Evolutionary conservation across 2,888 invertebrate genomes (phyloP).

Genomic region (Brenthis ino): DNA sequence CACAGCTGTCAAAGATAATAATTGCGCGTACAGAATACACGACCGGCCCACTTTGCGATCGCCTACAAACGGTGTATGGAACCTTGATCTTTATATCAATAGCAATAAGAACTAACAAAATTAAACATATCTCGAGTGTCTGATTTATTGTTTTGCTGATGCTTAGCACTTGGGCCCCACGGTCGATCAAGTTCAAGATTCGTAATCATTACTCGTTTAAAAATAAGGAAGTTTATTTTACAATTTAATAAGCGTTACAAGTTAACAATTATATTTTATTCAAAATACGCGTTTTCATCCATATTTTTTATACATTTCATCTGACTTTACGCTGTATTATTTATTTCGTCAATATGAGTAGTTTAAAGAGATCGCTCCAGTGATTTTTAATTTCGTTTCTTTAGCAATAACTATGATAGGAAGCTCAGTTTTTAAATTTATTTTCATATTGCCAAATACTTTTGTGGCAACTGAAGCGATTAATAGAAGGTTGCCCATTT

Average conservation of each 20-base stretch:
- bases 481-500: conserved; percentile 31
- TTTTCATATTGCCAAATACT: conserved; percentile 31
- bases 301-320: conserved; percentile 7
- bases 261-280: too few relatives aligned
- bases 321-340: neutral
- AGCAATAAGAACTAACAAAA: conserved; percentile 37
- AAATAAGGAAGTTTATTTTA: conserved; percentile 62
- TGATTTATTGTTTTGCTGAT: conserved; percentile 41
- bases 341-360: conserved; percentile 15
- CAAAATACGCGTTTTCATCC: conserved; percentile 40
- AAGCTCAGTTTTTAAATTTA: conserved; percentile 26
- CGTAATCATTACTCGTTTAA: conserved; percentile 65
- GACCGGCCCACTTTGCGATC: conserved; percentile 57
- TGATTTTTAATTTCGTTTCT: conserved; percentile 29
- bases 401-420: conserved; percentile 29
- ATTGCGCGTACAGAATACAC: conserved; percentile 75
- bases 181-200: conserved; percentile 74
- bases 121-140: conserved; percentile 35
- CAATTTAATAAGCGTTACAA: conserved; percentile 60
- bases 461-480: conserved; percentile 35
- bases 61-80: conserved; percentile 24
- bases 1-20: conserved; percentile 76
- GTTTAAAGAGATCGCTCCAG: conserved; percentile 23
- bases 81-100: conserved; percentile 45
- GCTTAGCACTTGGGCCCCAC: conserved; percentile 57